Evolutionary conservation across 37 sponge, comb jelly and placozoan species (phyloP).

Genomic region (Agelas oroides): DNA sequence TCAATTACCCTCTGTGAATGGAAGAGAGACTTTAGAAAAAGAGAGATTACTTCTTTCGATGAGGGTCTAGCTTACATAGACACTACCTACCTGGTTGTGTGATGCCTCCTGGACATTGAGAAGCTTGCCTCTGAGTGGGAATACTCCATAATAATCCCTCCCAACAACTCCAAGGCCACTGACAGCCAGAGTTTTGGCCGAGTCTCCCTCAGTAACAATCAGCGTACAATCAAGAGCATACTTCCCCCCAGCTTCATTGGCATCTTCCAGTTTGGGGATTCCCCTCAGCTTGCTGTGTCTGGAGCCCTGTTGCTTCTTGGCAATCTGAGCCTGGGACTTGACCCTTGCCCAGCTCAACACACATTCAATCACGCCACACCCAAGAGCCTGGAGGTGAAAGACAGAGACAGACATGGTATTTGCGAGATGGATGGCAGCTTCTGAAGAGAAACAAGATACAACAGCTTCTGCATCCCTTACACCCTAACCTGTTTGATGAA

Average conservation of each 20-base stretch:
- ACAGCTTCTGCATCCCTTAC: background rate
- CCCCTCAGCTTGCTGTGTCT: conserved; percentile 87
- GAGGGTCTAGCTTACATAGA: no score
- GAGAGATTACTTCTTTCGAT: no score
- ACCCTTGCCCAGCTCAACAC: conserved; percentile 88
- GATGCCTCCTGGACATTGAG: conserved; percentile 96
- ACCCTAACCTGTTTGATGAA: conserved; percentile 85
- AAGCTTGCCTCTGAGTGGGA: conserved; percentile 96
- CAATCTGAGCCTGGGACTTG: conserved; percentile 88
- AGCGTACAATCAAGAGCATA: conserved; percentile 91
- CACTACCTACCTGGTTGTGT: conserved; percentile 85
- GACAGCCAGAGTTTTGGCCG: conserved; percentile 94
- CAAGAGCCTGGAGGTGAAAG: conserved; percentile 35
- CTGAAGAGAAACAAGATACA: no score
- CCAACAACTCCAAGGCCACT: conserved; percentile 94
- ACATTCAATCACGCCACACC: conserved; percentile 92
- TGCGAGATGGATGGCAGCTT: no score
- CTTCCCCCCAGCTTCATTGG: conserved; percentile 91
- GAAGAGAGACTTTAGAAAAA: no score
- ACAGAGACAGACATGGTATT: background rate
- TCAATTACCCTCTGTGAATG: no score
- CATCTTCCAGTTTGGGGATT: conserved; percentile 95
- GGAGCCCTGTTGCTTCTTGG: conserved; percentile 72
- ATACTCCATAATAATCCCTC: conserved; percentile 91
- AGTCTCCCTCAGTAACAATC: conserved; percentile 98